Base-by-base conservation (phyloP, 2,888 invertebrate genomes). In the Fragum sueziense region DNA sequence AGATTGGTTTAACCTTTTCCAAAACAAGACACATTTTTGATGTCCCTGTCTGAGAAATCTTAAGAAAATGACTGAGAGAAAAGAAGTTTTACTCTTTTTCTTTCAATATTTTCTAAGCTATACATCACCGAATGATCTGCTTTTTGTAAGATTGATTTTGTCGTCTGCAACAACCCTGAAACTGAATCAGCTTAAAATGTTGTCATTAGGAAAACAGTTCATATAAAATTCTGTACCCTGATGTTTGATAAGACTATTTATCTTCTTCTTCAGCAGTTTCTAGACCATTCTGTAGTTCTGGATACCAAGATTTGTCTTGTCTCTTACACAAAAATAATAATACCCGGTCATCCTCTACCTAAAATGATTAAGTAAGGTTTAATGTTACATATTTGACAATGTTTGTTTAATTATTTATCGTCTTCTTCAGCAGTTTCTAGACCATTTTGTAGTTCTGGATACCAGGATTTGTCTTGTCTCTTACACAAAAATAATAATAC, bases 271-370 rank as follows among this genome's bases (percentile, higher is more conserved):
- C 86, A 54, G 82, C 86, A 67, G 84, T 86, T 70, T 87, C 87
- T 4, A 87, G 75, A 2, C 87, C 87, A 31, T 82, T 72, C 14
- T 87, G 82, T 0, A 87, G 52, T 37, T 85, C 86, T 11, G 87
- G 86, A 59, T 87, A 85, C 90, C 90, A 90, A 29, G 88, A 88
- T 52, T 85, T 86, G 29, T 83, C 75, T 47, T 84, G 82, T 57
- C 68, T 76, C 70, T 90, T 90, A 70, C 85, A 84, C 51, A 90
- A 73, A 71, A 80, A 89, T 27, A 90, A 52, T 14, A 87, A 29
- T 11, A 90, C 78, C 71, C 86, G 75, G 65, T 85, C 85, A 33
- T 88, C 85, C 33, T 90, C 88, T 2, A 82, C 82, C 90, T 90
- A 79, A 25, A 83, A 78, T 54, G 22, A n/a, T n/a, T n/a, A n/a